phyloP scores from a whole-genome alignment of 2,888 invertebrate genomes.

The Coelinius sp. region DNA sequence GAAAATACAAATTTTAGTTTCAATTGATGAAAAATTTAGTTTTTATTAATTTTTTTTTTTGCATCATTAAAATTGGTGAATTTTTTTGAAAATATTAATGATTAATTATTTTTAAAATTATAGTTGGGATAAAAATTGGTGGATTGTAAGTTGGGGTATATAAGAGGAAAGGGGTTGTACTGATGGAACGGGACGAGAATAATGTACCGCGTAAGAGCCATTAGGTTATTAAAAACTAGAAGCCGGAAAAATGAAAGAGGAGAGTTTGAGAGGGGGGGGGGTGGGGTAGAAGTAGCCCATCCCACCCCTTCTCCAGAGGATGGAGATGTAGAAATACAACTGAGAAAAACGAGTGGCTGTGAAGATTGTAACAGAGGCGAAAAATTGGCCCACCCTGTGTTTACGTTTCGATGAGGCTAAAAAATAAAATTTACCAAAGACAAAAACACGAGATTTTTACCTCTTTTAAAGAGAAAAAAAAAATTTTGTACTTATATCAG shows the following conservation, averaged over 20 bases:
- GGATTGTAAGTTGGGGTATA: conserved; percentile 37
- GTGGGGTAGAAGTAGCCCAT: too few relatives aligned
- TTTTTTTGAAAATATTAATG: too few relatives aligned
- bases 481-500: too few relatives aligned
- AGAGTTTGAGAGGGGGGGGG: conserved; percentile 44
- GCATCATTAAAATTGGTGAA: too few relatives aligned
- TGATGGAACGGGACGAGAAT: conserved; percentile 45
- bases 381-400: conserved; percentile 36
- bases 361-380: conserved; percentile 42
- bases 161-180: conserved; percentile 41
- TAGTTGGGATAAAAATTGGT: conserved; percentile 47
- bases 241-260: conserved; percentile 53
- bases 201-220: conserved; percentile 66
- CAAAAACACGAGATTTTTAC: not conserved
- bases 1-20: conserved; percentile 25
- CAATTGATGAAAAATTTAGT: too few relatives aligned
- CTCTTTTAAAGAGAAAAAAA: too few relatives aligned
- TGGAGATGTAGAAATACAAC: conserved; percentile 28
- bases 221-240: conserved; percentile 70
- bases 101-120: conserved; percentile 33
- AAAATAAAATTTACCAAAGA: conserved; percentile 14
- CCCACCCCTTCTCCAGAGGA: not conserved
- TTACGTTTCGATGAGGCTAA: conserved; percentile 34
- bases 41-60: too few relatives aligned
- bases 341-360: conserved; percentile 34